Percentiles rank a stretch among this genome's conserved stretches.
phyloP scores from a whole-genome alignment of 1,140 invertebrate species.

The Diachasmimorpha longicaudata region DNA sequence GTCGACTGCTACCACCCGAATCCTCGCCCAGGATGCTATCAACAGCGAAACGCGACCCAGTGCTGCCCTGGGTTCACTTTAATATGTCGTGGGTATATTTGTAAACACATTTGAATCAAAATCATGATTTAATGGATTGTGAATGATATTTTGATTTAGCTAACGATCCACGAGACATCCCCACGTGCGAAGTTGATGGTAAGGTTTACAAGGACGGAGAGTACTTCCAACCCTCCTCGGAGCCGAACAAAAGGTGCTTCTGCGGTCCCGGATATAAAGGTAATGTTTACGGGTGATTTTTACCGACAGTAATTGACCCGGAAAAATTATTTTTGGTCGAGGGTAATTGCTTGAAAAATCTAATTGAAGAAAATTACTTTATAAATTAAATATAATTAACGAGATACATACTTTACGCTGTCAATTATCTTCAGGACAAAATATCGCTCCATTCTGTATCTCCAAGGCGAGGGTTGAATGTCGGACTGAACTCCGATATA shows the following conservation, averaged over 20 bases:
- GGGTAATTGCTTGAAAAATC: too few species aligned
- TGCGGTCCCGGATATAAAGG: constrained; percentile 35
- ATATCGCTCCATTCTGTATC: constrained; percentile 42
- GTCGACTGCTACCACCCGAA: constrained; percentile 30
- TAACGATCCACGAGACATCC: constrained; percentile 12
- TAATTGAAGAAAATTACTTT: too few species aligned
- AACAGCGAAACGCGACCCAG: neutral
- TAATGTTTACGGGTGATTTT: neutral
- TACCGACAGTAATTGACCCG: too few species aligned
- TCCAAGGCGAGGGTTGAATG: constrained; percentile 25
- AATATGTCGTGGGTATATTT: constrained; percentile 43
- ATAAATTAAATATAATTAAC: too few species aligned
- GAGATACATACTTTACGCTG: too few species aligned
- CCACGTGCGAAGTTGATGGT: constrained; percentile 42
- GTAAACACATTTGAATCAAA: neutral
- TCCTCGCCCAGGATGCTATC: constrained; percentile 29
- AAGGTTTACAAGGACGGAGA: constrained; percentile 40
- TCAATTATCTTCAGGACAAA: constrained; percentile 41
- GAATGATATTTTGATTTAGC: constrained; percentile 20
- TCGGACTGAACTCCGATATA: constrained; percentile 20
- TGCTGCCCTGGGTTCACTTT: constrained; percentile 33
- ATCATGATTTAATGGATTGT: neutral
- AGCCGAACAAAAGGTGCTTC: constrained; percentile 28
- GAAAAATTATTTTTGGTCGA: too few species aligned
- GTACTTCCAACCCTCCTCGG: constrained; percentile 18